Conservation (phyloP, 1,140 invertebrate genomes). For the Leptestheria dahalacensis region DNA sequence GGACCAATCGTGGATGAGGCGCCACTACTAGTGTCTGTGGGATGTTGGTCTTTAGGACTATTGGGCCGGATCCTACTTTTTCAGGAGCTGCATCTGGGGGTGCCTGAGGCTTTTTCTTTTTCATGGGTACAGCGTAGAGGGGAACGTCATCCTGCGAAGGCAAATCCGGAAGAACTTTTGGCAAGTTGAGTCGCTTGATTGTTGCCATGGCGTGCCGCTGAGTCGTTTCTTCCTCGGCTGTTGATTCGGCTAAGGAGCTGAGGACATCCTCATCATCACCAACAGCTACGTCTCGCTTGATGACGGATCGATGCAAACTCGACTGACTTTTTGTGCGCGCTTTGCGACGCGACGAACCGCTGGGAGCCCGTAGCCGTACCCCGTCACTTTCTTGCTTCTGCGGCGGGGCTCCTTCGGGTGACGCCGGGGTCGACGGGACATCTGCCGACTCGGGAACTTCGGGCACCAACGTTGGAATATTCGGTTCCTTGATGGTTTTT, state of each 20-base stretch:
- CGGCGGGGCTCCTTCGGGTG: neutral
- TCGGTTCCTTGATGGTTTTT: neutral
- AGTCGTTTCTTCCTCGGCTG: neutral
- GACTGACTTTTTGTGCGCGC: slow-evolving; percentile 28
- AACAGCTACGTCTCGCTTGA: slow-evolving; percentile 20
- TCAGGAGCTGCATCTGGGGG: neutral
- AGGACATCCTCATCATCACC: slow-evolving; percentile 10
- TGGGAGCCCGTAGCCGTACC: neutral
- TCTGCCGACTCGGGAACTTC: neutral
- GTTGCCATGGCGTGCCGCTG: slow-evolving; percentile 43
- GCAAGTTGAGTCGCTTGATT: slow-evolving; percentile 58
- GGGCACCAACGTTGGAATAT: slow-evolving; percentile 4
- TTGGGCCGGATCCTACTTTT: neutral
- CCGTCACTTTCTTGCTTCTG: neutral
- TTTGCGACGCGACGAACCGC: slow-evolving; percentile 22
- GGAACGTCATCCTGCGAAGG: slow-evolving; percentile 26
- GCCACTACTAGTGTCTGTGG: slow-evolving; percentile 3
- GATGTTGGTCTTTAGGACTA: neutral
- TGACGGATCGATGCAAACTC: slow-evolving; percentile 22
- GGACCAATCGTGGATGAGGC: slow-evolving; percentile 6
- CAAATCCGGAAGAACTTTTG: slow-evolving; percentile 62
- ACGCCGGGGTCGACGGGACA: too few relatives aligned
- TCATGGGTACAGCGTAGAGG: slow-evolving; percentile 12
- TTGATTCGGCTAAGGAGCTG: slow-evolving; percentile 16
- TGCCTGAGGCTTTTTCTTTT: neutral